Conservation (phyloP, 2,797 vertebrate species). For the Setipinna tenuifilis region DNA sequence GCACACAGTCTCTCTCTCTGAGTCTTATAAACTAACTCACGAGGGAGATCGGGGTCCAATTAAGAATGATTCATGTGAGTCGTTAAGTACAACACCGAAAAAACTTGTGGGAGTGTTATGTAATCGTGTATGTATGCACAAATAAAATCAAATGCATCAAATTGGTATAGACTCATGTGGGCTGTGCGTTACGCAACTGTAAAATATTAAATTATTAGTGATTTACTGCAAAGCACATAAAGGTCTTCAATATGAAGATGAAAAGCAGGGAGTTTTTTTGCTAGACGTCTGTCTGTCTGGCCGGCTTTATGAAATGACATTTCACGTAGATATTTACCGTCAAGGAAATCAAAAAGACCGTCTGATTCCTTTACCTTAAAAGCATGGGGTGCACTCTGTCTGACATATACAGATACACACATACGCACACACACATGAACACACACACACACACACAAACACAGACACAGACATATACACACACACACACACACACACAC, state of each 20-base stretch:
- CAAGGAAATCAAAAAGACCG: neutral
- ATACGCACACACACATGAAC: neutral
- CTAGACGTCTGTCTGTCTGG: neutral
- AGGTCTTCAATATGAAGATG: neutral
- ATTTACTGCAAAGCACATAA: neutral
- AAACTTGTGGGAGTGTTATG: no score
- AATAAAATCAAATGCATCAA: no score
- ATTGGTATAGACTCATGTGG: no score
- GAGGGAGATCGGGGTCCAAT: neutral
- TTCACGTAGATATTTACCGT: neutral
- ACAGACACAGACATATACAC: neutral
- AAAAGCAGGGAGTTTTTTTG: neutral
- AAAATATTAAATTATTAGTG: no score
- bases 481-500: neutral
- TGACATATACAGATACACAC: no score
- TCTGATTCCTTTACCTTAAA: neutral
- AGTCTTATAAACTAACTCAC: neutral
- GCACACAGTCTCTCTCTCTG: neutral
- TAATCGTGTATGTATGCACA: no score
- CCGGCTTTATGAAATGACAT: neutral
- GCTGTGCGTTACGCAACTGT: no score
- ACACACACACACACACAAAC: slow-evolving; percentile 27
- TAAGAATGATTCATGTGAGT: neutral
- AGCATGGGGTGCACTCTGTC: no score
- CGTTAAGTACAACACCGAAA: no score